phyloP scores from a whole-genome alignment of 2,888 invertebrate genomes.

The Polyommatus iphigenia region DNA sequence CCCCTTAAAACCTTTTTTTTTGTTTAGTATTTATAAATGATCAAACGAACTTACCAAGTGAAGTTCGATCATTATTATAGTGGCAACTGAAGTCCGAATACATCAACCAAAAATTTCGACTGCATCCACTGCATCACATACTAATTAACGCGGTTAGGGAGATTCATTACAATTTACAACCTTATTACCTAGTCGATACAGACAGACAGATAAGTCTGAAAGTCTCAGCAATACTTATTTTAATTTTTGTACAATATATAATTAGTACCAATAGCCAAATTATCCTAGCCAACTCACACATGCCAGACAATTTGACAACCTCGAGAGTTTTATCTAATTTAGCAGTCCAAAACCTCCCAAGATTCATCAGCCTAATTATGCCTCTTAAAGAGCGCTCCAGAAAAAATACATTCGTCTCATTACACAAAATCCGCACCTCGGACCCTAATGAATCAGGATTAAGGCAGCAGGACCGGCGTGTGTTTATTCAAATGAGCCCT shows the following conservation, averaged over 20 bases:
- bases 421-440: conserved; percentile 42
- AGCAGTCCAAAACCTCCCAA: neutral
- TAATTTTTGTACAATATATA: too few species aligned
- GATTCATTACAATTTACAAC: too few species aligned
- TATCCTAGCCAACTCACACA: neutral
- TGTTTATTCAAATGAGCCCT: conserved; percentile 65
- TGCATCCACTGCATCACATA: too few species aligned
- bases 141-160: too few species aligned
- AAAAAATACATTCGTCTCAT: conserved; percentile 38
- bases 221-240: too few species aligned
- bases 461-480: conserved; percentile 50
- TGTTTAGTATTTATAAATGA: too few species aligned
- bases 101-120: neutral
- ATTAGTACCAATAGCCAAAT: neutral
- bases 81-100: neutral
- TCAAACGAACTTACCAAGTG: too few species aligned
- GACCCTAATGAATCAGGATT: conserved; percentile 61
- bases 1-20: neutral
- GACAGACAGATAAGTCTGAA: too few species aligned
- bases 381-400: conserved; percentile 15
- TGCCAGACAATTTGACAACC: neutral
- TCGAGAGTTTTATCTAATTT: neutral
- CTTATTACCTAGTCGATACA: too few species aligned
- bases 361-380: conserved; percentile 14
- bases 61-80: too few species aligned